A percentile compares a stretch with the other conserved stretches of the same genome.
Conservation (phyloP, 2,113 vertebrate species). For the Mus musculus region DNA sequence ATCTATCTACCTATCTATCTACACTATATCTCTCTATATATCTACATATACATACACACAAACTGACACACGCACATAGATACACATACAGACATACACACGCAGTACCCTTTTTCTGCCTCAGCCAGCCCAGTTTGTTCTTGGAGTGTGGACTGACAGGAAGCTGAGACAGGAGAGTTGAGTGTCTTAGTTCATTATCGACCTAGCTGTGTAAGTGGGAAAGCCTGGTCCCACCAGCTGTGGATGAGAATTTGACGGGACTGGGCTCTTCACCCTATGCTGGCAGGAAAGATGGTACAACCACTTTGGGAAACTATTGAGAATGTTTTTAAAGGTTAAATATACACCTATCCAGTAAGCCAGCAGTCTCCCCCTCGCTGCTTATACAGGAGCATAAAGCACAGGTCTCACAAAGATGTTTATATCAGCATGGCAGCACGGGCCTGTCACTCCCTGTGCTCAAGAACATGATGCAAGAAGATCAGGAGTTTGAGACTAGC, state of each 20-base stretch:
- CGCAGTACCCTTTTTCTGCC: too few relatives aligned
- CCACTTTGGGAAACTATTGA: background rate
- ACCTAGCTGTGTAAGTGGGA: background rate
- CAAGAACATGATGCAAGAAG: background rate
- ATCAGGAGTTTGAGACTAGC: background rate
- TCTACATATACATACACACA: background rate
- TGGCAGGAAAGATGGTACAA: background rate
- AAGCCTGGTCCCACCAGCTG: background rate
- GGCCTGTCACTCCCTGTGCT: background rate
- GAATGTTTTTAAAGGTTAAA: background rate
- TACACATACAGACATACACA: background rate
- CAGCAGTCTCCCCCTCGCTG: background rate
- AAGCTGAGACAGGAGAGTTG: background rate
- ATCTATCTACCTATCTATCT: background rate
- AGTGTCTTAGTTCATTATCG: background rate
- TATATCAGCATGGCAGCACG: background rate
- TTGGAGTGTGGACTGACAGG: background rate
- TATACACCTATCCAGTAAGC: background rate
- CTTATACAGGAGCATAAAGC: background rate
- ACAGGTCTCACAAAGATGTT: background rate
- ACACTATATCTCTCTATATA: background rate
- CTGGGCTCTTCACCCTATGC: background rate
- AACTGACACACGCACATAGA: background rate
- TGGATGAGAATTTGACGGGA: too few relatives aligned
- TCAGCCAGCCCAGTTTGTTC: background rate